Evolutionary conservation across 2,888 invertebrate genomes (phyloP), one percentile per base, ranked within the genome.

Genomic region (Pimpla rufipes): DNA sequence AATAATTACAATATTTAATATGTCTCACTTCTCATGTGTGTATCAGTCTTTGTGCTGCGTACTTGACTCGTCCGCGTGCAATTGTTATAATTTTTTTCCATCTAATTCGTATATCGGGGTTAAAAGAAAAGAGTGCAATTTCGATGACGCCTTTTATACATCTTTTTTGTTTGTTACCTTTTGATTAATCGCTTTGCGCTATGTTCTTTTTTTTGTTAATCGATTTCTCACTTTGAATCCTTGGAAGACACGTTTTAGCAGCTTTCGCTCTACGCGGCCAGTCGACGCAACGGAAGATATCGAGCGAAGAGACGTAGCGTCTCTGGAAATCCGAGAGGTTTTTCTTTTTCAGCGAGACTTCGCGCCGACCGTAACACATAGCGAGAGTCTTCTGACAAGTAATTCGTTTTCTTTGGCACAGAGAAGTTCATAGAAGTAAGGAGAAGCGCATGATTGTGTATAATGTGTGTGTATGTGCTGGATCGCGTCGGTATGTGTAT

Each of bases 11-110:
- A 78, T 82, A 79, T 83, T 83, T 73, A 77, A 87, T 85, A 85
- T 82, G 88, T 90, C 87, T 91, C 88, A 87, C 88, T 88, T 89
- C 87, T 88, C 86, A 87, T 87, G 83, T 82, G 70, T 81, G 76
- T 85, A 71, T 80, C 92, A 90, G 90, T 92, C 91, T 91, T 91
- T 89, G 81, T 87, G 88, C 90, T 88, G 86, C 86, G 86, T 87
- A 79, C 81, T 79, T 76, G 77, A 75, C 71, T 21, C 45, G 64
- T 74, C 66, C 81, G 79, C 86, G 64, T 79, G 80, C 75, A 81
- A 87, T 71, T 37, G 4, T 37, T 78, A 68, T 73, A 4, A 21
- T 42, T 57, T 64, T 62, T 70, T 62, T 73, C 73, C 45, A 50
- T 45, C 73, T 68, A 67, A 64, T 73, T 68, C 59, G 40, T 37